phyloP scores from a whole-genome alignment of 1,140 invertebrate species.

The Hormaphis cornu region DNA sequence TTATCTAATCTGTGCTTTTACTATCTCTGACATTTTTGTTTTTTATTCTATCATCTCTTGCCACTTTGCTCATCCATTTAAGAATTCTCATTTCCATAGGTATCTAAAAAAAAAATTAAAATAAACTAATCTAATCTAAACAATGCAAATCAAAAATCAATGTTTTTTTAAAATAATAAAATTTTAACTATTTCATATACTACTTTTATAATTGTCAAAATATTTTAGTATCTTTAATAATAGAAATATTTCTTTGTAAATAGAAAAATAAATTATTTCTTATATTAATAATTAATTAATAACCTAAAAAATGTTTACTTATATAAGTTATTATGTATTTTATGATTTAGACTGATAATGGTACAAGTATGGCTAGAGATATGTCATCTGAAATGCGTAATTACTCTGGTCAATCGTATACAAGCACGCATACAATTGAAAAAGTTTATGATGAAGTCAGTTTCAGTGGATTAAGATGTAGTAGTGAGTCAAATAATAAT shows the following conservation, averaged over 20 bases:
- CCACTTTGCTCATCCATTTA: too few relatives aligned
- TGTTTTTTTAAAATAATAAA: too few relatives aligned
- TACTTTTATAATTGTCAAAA: too few relatives aligned
- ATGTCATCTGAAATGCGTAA: constrained; percentile 2
- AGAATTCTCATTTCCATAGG: too few relatives aligned
- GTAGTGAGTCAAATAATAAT: background rate
- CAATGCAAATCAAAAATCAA: too few relatives aligned
- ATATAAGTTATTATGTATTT: too few relatives aligned
- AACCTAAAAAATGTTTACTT: background rate
- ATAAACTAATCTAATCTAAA: too few relatives aligned
- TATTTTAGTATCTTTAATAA: background rate
- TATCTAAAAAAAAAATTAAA: too few relatives aligned
- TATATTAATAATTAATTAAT: background rate
- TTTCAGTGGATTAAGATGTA: background rate
- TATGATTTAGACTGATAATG: constrained; percentile 4
- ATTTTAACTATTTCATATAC: too few relatives aligned
- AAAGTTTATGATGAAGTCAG: constrained; percentile 28
- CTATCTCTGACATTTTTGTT: too few relatives aligned
- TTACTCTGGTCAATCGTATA: constrained; percentile 22
- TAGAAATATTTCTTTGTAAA: background rate
- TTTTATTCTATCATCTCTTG: too few relatives aligned
- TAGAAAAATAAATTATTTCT: background rate
- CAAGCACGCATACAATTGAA: constrained; percentile 19
- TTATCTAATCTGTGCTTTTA: too few relatives aligned
- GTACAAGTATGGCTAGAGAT: background rate